These are phyloP conservation scores for Rhegmatorhina hoffmannsi DNA, from an alignment of 2,113 vertebrate species.

Conservation along the genomic window DNA sequence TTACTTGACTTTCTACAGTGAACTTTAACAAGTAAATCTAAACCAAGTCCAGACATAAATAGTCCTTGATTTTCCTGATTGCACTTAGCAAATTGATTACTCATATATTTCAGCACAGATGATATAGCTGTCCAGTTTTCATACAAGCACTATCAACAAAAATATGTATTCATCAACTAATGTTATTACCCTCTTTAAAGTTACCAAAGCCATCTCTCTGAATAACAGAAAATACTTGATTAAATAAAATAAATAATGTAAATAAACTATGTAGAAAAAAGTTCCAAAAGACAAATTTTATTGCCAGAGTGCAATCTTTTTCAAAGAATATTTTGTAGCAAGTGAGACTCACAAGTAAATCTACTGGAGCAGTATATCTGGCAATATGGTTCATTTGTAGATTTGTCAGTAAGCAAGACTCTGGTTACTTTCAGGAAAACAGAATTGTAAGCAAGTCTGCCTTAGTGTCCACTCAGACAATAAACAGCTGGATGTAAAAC, in stretches of 20 bases:
- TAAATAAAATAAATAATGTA: not conserved
- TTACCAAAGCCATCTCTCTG: not conserved
- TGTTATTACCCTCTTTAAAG: not conserved
- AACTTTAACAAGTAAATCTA: slow-evolving; percentile 1
- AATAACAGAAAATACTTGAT: not conserved
- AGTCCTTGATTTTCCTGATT: not conserved
- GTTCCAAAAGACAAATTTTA: not conserved
- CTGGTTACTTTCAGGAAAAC: not conserved
- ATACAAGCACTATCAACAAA: not conserved
- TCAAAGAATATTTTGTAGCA: not conserved
- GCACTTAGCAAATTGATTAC: not conserved
- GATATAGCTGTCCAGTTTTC: not conserved
- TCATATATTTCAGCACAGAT: not conserved
- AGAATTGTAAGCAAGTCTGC: not conserved
- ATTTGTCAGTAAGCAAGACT: not conserved
- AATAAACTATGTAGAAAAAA: not conserved
- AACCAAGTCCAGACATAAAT: not conserved
- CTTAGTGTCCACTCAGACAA: not conserved
- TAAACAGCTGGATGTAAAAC: not conserved
- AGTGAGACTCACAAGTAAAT: not conserved
- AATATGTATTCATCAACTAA: not conserved
- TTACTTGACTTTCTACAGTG: not conserved
- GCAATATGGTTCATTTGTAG: not conserved
- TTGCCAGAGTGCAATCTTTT: not conserved
- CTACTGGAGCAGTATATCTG: not conserved